Base-by-base conservation (phyloP, 2,113 vertebrate species). In the Sula dactylatra region DNA sequence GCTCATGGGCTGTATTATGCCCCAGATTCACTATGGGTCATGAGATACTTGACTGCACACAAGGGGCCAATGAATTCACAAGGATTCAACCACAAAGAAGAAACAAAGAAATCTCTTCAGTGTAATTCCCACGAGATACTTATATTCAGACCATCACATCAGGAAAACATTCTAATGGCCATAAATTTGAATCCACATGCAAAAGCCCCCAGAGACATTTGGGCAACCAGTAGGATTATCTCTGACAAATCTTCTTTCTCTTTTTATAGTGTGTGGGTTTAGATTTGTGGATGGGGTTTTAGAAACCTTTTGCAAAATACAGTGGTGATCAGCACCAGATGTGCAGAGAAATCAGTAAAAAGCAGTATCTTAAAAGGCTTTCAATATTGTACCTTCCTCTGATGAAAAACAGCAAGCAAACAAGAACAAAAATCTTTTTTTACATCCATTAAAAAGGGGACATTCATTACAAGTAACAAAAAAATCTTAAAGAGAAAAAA, bases 251-350 rank as follows among this genome's bases (percentile, higher is more conserved):
- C 73, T 70, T 90, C 67, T 77, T 45, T 22, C 34, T 50, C 73
- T 90, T 49, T 70, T 42, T 52, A 78, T 17, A 38, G 71, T 21
- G 45, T 86, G 34, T 38, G 85, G 72, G 56, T 20, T 76, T 47
- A 78, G 72, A 25, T 76, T 69, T 92, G 73, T 55, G 81, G 49
- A 58, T 29, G 31, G 70, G 69, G 38, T 73, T 76, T 73, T 47
- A 56, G 80, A 76, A 55, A 72, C 56, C 40, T 86, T 90, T 86
- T 96, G 94, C 87, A 82, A 67, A 55, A 34, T 45, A 24, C 58
- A 84, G 36, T 50, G 32, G 52, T 52, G 61, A 61, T 74, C 74
- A 80, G 95, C 83, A 96, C 88, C 97, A 97, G 88, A 86, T 69
- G 91, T 45, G 88, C 47, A 69, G 59, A 90, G 66, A 86, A 29